These are phyloP conservation scores for Phymatocera aterrima DNA, from an alignment of 2,888 invertebrate genomes.

Conservation along the genomic window DNA sequence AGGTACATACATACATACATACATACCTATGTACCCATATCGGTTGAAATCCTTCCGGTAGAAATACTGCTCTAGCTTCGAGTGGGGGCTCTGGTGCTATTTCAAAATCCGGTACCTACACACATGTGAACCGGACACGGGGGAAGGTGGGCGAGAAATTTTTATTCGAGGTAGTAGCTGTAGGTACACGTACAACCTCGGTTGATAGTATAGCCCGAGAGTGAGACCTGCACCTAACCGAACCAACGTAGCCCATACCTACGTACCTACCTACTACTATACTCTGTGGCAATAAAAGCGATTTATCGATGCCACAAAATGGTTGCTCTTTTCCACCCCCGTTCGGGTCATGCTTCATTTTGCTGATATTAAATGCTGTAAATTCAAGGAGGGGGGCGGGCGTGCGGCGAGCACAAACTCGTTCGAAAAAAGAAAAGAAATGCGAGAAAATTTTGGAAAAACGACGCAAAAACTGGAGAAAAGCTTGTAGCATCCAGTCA, in stretches of 20 bases:
- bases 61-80: not conserved
- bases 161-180: constrained; percentile 14
- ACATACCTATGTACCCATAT: not conserved
- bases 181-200: not conserved
- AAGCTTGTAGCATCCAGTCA: not conserved
- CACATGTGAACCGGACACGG: not conserved
- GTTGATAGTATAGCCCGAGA: not conserved
- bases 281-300: constrained; percentile 62
- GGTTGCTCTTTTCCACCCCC: constrained; percentile 57
- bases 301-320: constrained; percentile 68
- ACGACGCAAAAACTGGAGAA: too few relatives aligned
- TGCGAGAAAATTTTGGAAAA: not conserved
- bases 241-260: not conserved
- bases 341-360: constrained; percentile 64
- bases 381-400: constrained; percentile 58
- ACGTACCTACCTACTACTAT: too few relatives aligned
- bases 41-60: not conserved
- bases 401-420: not conserved
- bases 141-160: not conserved
- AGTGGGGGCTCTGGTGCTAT: not conserved
- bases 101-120: not conserved
- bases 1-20: too few relatives aligned
- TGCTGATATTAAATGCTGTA: constrained; percentile 68
- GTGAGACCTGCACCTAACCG: constrained; percentile 28
- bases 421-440: not conserved